Evolutionary conservation across 2,888 invertebrate genomes (phyloP), one percentile per base, ranked within the genome.

Genomic region (Galeruca laticollis): DNA sequence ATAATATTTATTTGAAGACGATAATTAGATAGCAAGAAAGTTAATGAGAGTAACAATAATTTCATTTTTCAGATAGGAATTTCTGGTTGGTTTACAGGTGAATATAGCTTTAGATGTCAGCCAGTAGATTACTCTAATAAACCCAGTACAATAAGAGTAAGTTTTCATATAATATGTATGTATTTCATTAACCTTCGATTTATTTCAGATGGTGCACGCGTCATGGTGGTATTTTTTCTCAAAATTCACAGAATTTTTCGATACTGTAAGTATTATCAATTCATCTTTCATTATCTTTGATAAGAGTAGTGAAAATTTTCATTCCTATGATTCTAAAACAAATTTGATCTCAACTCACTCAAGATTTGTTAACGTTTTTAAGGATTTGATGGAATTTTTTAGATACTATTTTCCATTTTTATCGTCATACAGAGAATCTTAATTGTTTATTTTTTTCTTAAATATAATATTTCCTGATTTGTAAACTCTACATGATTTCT

Each of bases 171-270:
- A n/a, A n/a, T 6, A n/a, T n/a, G 40, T 40, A 60, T 54, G 56
- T 56, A 54, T 49, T 54, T 40, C 40, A 37, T 10, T 47, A 6
- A 59, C 11, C 10, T 62, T 9, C 21, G 37, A 54, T 51, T 64
- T 57, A 61, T 89, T 90, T 79, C 89, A 97, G 97, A 96, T 97
- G 95, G 95, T 94, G 69, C 90, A 93, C 85, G 94, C 93, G 49
- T 94, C 95, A 85, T 97, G 97, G 96, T 95, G 95, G 96, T 97
- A 97, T 87, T 97, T 94, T 86, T 93, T 97, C 86, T 96, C 97
- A 66, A 98, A 98, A 86, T 97, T 97, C 87, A 95, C 96, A 78
- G 98, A 98, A 87, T 95, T 97, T 86, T 90, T 97, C 86, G 97
- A 97, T 87, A 97, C 97, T 87, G 97, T 97, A 87, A 92, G 93